Evolutionary conservation across 2,113 vertebrate genomes (phyloP), one percentile per base, ranked within the genome.

Genomic region (Glaucomys volans): DNA sequence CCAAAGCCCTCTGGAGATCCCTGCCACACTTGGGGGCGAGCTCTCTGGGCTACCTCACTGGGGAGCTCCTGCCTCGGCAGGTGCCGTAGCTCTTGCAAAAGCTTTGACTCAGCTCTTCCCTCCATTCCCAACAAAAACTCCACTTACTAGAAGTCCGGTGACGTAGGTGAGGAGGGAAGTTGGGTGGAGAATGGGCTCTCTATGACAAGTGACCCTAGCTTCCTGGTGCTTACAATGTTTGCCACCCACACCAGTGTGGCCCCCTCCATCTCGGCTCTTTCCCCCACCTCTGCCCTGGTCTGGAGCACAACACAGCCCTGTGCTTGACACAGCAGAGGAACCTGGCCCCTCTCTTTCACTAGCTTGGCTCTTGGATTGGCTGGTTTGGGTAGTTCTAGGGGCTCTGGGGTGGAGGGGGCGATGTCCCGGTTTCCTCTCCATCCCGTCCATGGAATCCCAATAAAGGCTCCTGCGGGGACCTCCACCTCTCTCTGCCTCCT

Each of bases 181-280:
- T 26, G n/a, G 3, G 13, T 40, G 54, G 24, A 59, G 24, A 59
- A 81, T 4, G 12, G 37, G 52, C 52, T 37, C 52, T 32, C 18
- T 2, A n/a, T 13, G 47, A 3, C 32, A 26, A 20, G 20, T 0
- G 24, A 40, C 26, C 9, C 7, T 8, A 7, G 37, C 12, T 24
- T 81, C 8, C 54, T 14, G 5, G 13, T 5, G 26, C 24, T 40
- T 22, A 40, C 10, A 17, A 28, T 59, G n/a, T 17, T 59, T 7
- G 24, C 57, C 52, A 59, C 57, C 57, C 24, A 54, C 54, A 57
- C 54, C 54, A 4, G 59, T 62, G 24, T 62, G 59, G 59, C 24
- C 57, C 18, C 54, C 3, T 3, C 35, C 50, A 52, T 28, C 79
- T n/a, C 32, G 35, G 64, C 32, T 81, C n/a, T 54, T 40, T 24